Percentiles rank a stretch among this genome's conserved stretches.
These are phyloP conservation scores for Drosophila cardini DNA, from an alignment of 1,140 invertebrate species.

Conservation along the genomic window DNA sequence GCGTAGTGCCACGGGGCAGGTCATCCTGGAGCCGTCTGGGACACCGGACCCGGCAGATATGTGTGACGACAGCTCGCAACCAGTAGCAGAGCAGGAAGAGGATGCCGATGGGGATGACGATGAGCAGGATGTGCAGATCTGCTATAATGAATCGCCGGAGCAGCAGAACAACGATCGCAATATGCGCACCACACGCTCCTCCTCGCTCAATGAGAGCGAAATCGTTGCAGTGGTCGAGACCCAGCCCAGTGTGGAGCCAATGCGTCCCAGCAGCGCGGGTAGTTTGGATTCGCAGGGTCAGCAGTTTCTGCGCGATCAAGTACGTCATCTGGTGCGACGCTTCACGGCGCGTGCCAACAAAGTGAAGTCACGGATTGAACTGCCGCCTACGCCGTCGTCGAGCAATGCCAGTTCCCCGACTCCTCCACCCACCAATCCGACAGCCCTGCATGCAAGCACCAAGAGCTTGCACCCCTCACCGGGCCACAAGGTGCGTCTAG, in stretches of 20 bases:
- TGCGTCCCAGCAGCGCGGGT: slow-evolving; percentile 62
- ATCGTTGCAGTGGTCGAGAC: slow-evolving; percentile 62
- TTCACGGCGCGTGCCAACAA: slow-evolving; percentile 87
- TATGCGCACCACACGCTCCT: slow-evolving; percentile 52
- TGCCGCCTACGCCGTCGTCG: slow-evolving; percentile 88
- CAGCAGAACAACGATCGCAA: slow-evolving; percentile 79
- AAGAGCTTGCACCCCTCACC: slow-evolving; percentile 71
- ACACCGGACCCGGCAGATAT: slow-evolving; percentile 37
- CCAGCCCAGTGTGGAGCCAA: slow-evolving; percentile 34
- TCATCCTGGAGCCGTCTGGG: slow-evolving; percentile 34
- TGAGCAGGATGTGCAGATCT: slow-evolving; percentile 81
- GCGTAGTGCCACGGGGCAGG: slow-evolving; percentile 60
- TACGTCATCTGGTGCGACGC: slow-evolving; percentile 87
- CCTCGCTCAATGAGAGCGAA: slow-evolving; percentile 73
- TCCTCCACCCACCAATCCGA: slow-evolving; percentile 48
- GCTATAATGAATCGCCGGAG: slow-evolving; percentile 79
- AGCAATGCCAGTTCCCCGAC: slow-evolving; percentile 84
- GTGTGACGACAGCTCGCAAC: slow-evolving; percentile 43
- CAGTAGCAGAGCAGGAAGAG: slow-evolving; percentile 59
- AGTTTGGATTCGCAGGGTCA: slow-evolving; percentile 78
- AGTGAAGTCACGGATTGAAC: slow-evolving; percentile 86
- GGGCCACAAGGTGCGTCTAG: slow-evolving; percentile 63
- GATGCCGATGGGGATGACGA: slow-evolving; percentile 74
- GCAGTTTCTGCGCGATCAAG: slow-evolving; percentile 84
- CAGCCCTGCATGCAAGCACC: slow-evolving; percentile 42